Conservation (phyloP, 2,797 vertebrate genomes). For the Heteromormyrus szaboi region DNA sequence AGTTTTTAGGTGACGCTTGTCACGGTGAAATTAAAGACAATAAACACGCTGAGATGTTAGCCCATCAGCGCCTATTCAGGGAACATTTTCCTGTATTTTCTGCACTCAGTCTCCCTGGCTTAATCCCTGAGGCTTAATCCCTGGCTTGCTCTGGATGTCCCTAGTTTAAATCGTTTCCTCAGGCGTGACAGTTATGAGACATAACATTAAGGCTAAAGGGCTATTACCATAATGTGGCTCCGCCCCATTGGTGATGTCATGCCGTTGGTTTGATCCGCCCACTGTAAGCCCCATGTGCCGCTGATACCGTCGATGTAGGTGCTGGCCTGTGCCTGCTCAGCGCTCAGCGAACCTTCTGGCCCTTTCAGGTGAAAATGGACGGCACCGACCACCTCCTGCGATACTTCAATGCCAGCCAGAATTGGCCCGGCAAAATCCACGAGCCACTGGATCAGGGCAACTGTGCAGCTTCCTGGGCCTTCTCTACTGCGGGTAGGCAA, state of each 20-base stretch:
- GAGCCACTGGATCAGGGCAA: slow-evolving; percentile 92
- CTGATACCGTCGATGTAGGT: background rate
- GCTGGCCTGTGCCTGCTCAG: background rate
- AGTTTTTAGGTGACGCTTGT: slow-evolving; percentile 44
- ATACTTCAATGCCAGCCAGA: slow-evolving; percentile 75
- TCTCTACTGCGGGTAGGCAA: slow-evolving; percentile 82
- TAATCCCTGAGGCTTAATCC: no score
- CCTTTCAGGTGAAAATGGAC: slow-evolving; percentile 75
- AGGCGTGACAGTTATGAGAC: background rate
- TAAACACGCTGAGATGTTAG: slow-evolving; percentile 44
- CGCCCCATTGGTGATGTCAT: background rate
- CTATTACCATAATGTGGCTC: background rate
- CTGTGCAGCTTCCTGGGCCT: slow-evolving; percentile 94
- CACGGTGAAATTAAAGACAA: slow-evolving; percentile 35
- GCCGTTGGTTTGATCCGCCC: background rate
- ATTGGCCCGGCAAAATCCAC: slow-evolving; percentile 91
- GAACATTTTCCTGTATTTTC: background rate
- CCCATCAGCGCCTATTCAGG: background rate
- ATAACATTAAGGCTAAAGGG: background rate
- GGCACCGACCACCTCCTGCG: slow-evolving; percentile 65
- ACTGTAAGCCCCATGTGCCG: background rate
- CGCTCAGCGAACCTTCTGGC: background rate
- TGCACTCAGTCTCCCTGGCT: background rate
- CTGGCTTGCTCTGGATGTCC: background rate
- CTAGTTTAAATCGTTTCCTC: background rate